Conservation (phyloP, 2,797 vertebrate genomes). For the Hoplostethus atlanticus region DNA sequence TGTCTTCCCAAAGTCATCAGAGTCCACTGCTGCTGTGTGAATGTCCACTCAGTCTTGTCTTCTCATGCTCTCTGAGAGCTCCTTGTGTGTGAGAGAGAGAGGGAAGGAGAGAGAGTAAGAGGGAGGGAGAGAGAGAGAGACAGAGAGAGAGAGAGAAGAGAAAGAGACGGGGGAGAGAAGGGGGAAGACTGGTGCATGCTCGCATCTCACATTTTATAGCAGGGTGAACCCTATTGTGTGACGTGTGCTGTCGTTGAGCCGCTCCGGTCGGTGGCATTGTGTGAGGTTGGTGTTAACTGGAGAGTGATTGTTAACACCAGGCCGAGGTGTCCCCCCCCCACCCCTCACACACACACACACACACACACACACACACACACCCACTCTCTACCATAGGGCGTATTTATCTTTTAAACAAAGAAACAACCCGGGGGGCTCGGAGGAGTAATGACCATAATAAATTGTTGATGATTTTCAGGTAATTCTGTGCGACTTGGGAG, state of each 20-base stretch:
- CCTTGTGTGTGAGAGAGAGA: constrained; percentile 50
- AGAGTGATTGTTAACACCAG: constrained; percentile 35
- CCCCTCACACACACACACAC: not conserved
- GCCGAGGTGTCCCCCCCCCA: not conserved
- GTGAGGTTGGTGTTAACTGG: constrained; percentile 57
- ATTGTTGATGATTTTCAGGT: constrained; percentile 29
- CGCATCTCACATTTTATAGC: constrained; percentile 88
- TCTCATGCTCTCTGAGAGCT: constrained; percentile 65
- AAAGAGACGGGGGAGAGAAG: constrained; percentile 38
- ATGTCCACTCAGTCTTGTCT: constrained; percentile 67
- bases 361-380: not conserved
- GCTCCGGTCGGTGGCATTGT: constrained; percentile 61
- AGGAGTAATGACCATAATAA: constrained; percentile 18
- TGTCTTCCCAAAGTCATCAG: constrained; percentile 48
- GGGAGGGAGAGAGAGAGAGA: constrained; percentile 48
- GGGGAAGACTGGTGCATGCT: constrained; percentile 52
- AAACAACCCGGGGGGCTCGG: constrained; percentile 17
- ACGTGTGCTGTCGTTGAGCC: constrained; percentile 85
- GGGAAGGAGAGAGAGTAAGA: constrained; percentile 51
- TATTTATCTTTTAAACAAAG: constrained; percentile 16
- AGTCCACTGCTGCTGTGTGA: constrained; percentile 42
- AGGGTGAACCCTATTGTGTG: constrained; percentile 87
- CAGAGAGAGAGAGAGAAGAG: constrained; percentile 42
- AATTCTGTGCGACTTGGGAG: constrained; percentile 25
- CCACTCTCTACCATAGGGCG: not conserved